These are phyloP conservation scores for Hemicrepidius hirtus DNA, from an alignment of 2,888 invertebrate species.

Conservation along the genomic window DNA sequence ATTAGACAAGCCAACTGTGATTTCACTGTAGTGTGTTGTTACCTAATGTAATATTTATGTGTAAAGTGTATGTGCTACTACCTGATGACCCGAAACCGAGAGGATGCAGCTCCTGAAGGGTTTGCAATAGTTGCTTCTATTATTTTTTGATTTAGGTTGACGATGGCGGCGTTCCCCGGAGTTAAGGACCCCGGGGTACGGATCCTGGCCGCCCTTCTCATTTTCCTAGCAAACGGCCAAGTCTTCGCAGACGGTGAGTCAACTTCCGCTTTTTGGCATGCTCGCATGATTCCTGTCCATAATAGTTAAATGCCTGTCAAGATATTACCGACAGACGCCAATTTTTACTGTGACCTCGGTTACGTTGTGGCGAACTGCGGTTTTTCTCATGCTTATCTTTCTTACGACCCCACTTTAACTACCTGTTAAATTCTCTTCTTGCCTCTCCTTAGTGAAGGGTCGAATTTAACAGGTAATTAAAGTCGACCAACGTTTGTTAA, in stretches of 20 bases:
- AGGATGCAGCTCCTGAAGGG: conserved; percentile 61
- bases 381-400: conserved; percentile 6
- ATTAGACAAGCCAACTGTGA: conserved; percentile 54
- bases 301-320: conserved; percentile 56
- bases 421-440: conserved; percentile 35
- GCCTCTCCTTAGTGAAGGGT: not conserved
- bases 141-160: conserved; percentile 65
- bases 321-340: conserved; percentile 50
- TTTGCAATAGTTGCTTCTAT: conserved; percentile 65
- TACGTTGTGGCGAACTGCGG: conserved; percentile 36
- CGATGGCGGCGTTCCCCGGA: conserved; percentile 67
- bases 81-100: conserved; percentile 38
- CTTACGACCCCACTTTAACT: conserved; percentile 12
- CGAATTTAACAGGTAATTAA: conserved; percentile 31
- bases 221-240: conserved; percentile 67
- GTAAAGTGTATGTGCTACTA: conserved; percentile 45
- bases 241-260: conserved; percentile 71
- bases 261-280: conserved; percentile 58
- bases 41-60: conserved; percentile 39
- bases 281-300: conserved; percentile 60
- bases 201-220: conserved; percentile 66
- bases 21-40: conserved; percentile 44
- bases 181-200: conserved; percentile 58
- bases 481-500: conserved; percentile 14
- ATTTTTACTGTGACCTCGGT: conserved; percentile 40